Percentiles rank a stretch among this genome's conserved stretches.
Conservation (phyloP, 2,113 vertebrate species). For the Eclectus roratus region DNA sequence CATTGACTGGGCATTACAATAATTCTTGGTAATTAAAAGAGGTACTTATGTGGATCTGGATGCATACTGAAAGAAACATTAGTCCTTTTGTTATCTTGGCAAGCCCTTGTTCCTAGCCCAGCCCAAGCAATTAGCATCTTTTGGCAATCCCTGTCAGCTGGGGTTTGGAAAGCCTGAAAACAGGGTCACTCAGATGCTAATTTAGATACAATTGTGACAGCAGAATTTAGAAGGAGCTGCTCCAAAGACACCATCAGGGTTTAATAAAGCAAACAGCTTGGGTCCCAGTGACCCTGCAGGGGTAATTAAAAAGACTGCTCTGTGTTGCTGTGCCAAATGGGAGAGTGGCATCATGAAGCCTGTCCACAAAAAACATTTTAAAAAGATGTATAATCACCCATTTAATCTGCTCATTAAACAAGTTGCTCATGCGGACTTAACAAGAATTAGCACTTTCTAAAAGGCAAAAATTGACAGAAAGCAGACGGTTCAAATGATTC, state of each 20-base stretch:
- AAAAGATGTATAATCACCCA: slow-evolving; percentile 73
- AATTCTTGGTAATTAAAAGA: slow-evolving; percentile 83
- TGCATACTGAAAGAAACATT: slow-evolving; percentile 81
- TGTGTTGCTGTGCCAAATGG: slow-evolving; percentile 73
- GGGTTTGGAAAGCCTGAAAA: slow-evolving; percentile 66
- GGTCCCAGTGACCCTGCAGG: slow-evolving; percentile 77
- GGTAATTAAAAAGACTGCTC: slow-evolving; percentile 78
- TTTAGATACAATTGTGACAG: slow-evolving; percentile 87
- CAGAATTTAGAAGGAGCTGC: slow-evolving; percentile 61
- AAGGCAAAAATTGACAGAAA: slow-evolving; percentile 72
- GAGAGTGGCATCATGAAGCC: slow-evolving; percentile 67
- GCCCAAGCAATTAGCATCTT: slow-evolving; percentile 84
- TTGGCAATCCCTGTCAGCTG: slow-evolving; percentile 80
- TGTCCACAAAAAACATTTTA: slow-evolving; percentile 47
- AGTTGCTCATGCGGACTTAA: slow-evolving; percentile 83
- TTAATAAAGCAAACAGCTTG: slow-evolving; percentile 85
- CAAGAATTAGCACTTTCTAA: slow-evolving; percentile 79
- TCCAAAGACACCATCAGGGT: slow-evolving; percentile 73
- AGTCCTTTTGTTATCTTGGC: slow-evolving; percentile 79
- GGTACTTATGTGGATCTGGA: slow-evolving; percentile 79
- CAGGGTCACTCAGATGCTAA: slow-evolving; percentile 84
- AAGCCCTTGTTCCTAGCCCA: slow-evolving; percentile 71
- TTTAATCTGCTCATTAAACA: slow-evolving; percentile 85
- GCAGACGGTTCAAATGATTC: slow-evolving; percentile 69
- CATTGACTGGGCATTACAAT: slow-evolving; percentile 80